phyloP scores from a whole-genome alignment of 2,113 vertebrate genomes.

The Charadrius vociferus region DNA sequence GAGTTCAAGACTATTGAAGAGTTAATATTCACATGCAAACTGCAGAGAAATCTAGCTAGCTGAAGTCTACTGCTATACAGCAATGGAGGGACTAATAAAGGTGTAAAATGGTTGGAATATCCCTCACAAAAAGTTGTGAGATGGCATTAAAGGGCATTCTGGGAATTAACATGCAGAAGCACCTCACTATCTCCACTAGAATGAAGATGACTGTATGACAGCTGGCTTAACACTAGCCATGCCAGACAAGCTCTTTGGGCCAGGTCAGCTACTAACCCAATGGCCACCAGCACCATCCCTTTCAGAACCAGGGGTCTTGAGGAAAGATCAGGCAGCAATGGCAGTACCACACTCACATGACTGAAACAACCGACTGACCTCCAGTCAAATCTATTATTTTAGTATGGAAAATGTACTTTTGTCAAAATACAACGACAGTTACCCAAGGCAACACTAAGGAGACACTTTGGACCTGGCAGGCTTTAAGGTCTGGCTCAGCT shows the following conservation, averaged over 20 bases:
- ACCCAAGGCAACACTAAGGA: neutral
- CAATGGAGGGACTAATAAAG: neutral
- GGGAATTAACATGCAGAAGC: neutral
- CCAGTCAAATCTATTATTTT: neutral
- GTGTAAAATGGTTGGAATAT: neutral
- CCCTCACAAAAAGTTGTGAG: neutral
- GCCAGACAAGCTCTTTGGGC: neutral
- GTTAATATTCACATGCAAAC: neutral
- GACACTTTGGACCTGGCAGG: neutral
- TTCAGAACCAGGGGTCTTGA: neutral
- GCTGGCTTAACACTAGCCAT: neutral
- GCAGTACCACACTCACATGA: neutral
- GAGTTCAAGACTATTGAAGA: neutral
- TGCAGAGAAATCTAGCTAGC: neutral
- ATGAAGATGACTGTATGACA: neutral
- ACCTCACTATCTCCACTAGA: neutral
- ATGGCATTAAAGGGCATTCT: neutral
- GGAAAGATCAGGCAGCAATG: neutral
- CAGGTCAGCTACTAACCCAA: neutral
- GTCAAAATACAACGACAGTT: neutral
- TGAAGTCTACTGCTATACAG: neutral
- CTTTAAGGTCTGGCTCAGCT: neutral
- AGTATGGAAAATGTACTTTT: neutral
- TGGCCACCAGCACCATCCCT: neutral
- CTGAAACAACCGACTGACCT: neutral